These are phyloP conservation scores for Aproaerema taeniolella DNA, from an alignment of 2,888 invertebrate genomes.

Conservation along the genomic window DNA sequence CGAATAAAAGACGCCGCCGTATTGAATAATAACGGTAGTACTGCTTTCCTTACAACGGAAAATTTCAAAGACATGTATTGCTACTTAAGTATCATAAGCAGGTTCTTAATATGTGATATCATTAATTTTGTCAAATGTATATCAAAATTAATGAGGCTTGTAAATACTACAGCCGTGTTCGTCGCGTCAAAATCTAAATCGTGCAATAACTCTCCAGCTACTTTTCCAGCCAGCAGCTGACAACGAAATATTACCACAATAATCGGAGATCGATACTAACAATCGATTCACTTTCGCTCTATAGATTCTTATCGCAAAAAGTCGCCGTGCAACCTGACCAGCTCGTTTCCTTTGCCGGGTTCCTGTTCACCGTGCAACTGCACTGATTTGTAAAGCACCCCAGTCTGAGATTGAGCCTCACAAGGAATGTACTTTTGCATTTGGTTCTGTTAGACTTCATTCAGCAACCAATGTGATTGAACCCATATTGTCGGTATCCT, in stretches of 20 bases:
- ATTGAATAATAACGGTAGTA: conserved; percentile 36
- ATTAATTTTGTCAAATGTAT: not conserved
- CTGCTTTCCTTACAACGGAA: not conserved
- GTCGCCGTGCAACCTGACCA: conserved; percentile 32
- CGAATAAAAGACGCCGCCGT: conserved; percentile 43
- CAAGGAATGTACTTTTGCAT: conserved; percentile 27
- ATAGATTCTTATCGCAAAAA: conserved; percentile 57
- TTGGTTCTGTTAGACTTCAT: conserved; percentile 52
- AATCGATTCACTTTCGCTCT: conserved; percentile 62
- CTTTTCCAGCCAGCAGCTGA: not conserved
- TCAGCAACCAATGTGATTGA: conserved; percentile 70
- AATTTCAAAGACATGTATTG: not conserved
- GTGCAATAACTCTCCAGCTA: not conserved
- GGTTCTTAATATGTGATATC: not conserved
- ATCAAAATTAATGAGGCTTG: not conserved
- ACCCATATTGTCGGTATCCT: conserved; percentile 57
- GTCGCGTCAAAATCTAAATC: not conserved
- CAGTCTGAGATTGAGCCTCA: conserved; percentile 16
- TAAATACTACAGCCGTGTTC: not conserved
- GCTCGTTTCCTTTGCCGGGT: conserved; percentile 32
- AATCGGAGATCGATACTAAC: conserved; percentile 28
- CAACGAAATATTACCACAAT: not conserved
- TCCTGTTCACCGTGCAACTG: conserved; percentile 34
- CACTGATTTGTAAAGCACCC: conserved; percentile 23
- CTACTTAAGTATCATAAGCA: not conserved